A percentile compares a stretch with the other conserved stretches of the same genome.
Conservation (phyloP, 2,888 invertebrate species). For the Orchesellides sinensis region DNA sequence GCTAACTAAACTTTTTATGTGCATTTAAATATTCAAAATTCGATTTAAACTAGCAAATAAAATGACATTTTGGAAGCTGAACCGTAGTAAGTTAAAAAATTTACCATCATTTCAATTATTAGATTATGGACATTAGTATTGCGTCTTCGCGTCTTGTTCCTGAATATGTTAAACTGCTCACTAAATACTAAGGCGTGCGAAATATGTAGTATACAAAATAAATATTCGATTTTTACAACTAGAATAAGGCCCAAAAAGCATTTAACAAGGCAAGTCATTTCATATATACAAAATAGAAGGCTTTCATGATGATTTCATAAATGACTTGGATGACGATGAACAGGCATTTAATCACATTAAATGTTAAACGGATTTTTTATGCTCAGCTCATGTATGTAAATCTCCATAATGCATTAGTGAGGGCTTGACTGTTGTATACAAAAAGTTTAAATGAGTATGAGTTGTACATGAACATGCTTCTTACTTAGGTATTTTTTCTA, state of each 20-base stretch:
- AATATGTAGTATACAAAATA: too few relatives aligned
- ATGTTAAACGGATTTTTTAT: slow-evolving; percentile 46
- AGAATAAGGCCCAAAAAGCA: background rate
- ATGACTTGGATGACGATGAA: slow-evolving; percentile 46
- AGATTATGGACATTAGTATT: slow-evolving; percentile 21
- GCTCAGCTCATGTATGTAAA: slow-evolving; percentile 32
- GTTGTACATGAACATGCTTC: background rate
- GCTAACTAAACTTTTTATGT: too few relatives aligned
- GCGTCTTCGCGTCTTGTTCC: slow-evolving; percentile 18
- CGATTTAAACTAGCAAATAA: too few relatives aligned
- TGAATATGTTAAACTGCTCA: background rate
- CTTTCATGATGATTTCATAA: slow-evolving; percentile 51
- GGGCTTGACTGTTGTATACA: slow-evolving; percentile 7
- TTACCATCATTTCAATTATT: too few relatives aligned
- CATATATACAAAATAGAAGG: slow-evolving; percentile 37
- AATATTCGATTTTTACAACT: slow-evolving; percentile 42
- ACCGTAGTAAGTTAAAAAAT: too few relatives aligned
- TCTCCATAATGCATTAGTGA: slow-evolving; percentile 30
- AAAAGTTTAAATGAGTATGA: background rate
- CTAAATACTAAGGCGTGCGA: too few relatives aligned
- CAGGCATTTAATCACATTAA: slow-evolving; percentile 54
- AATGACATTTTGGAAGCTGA: too few relatives aligned
- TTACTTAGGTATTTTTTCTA: background rate
- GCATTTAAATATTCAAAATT: too few relatives aligned
- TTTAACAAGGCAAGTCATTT: slow-evolving; percentile 7